Evolutionary conservation across 2,888 invertebrate species (phyloP), one percentile per base, ranked within the genome.

Genomic region (Thymelicus sylvestris): DNA sequence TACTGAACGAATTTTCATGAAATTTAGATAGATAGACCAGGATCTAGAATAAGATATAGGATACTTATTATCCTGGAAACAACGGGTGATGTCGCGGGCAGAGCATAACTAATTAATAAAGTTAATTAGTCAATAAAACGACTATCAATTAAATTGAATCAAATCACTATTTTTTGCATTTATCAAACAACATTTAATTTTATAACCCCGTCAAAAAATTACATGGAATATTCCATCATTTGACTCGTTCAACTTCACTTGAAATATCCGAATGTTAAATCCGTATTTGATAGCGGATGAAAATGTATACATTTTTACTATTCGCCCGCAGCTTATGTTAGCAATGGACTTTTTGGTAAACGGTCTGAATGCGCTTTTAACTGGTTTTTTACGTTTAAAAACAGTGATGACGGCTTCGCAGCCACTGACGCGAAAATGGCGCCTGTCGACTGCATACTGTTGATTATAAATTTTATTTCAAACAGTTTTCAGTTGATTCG

Each of bases 391-490:
- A 50, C 69, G 48, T 69, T 64, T 59, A 57, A 64, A 69, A 57
- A 79, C 76, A 76, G 60, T 78, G 77, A 79, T 79, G 76, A 78
- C 68, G 76, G 76, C 63, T 69, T 69, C 52, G 74, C 15, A 67
- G 66, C 74, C 79, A 80, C 71, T 72, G 77, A 75, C 64, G 79
- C 81, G 79, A 69, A 77, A 78, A 73, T 83, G 85, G 83, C 77
- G 82, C 71, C 81, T 81, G 83, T 82, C 83, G 72, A 66, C 64
- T 61, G 75, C 82, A 82, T 62, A 66, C 44, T 48, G 65, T 71
- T 71, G 67, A 69, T 69, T 69, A 74, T 73, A 63, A 55, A 74
- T 67, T 71, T 74, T 73, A 74, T 73, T 74, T 74, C 70, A 72
- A 73, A 65, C 10, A 13, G 10, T 65, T 69, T 63, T 15, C 55